Evolutionary conservation across 2,113 vertebrate genomes (phyloP), one percentile per base, ranked within the genome.

Genomic region (Patagioenas fasciata): DNA sequence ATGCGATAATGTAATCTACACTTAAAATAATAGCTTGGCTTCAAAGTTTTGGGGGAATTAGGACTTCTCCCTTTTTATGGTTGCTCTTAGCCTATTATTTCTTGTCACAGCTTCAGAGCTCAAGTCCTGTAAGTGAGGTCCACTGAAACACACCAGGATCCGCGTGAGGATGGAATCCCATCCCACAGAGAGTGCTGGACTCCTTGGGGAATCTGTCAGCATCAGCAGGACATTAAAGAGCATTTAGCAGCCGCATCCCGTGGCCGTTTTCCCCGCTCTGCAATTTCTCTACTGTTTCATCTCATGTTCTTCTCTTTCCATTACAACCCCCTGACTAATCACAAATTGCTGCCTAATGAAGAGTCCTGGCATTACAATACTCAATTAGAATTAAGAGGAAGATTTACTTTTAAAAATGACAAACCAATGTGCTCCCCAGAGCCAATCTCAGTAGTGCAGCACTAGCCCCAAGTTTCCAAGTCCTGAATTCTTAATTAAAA

Each of bases 331-430:
- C 64, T 57, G 61, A 95, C 82, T 92, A 93, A 93, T 89, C 72
- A 32, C 92, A 80, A 94, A 94, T 48, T 95, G 83, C 72, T 92
- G 92, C 95, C 69, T 96, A 92, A 95, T 80, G 77, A 91, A 88
- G 85, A 94, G 69, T 32, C 54, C 56, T 73, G 57, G 90, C 77
- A 94, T 86, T 91, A 90, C 38, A 96, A 69, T 50, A 90, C 70
- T 92, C 89, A 92, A 96, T 88, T 93, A 94, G 75, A 97, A 94
- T 92, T 91, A 95, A 91, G 72, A 80, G 72, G 82, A 88, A 92
- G 82, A 96, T 91, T 83, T 96, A 95, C 64, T 93, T 88, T 64
- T 38, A 81, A 88, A 95, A 89, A 71, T 69, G 80, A 79, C 93
- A 73, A 3, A 91, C 61, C 83, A 85, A 56, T 66, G 81, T 15